Percentiles rank a stretch among this genome's conserved stretches.
These are phyloP conservation scores for Ochropleura leucogaster DNA, from an alignment of 2,888 invertebrate species.

Conservation along the genomic window DNA sequence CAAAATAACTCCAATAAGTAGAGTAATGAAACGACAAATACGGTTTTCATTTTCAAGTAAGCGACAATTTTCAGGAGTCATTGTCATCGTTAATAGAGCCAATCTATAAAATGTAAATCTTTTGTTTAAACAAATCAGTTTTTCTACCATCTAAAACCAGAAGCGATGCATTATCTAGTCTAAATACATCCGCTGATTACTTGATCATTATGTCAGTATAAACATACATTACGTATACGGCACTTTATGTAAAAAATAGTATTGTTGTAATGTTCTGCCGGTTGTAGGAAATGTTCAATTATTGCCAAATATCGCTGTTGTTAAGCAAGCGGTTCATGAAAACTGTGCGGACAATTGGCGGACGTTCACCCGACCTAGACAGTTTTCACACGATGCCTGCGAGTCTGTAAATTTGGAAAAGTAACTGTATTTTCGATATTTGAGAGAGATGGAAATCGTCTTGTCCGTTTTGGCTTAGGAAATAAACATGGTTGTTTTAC, in stretches of 20 bases:
- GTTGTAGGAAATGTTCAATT: conserved; percentile 74
- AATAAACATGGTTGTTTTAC: not conserved
- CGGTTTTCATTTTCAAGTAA: not conserved
- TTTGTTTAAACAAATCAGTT: conserved; percentile 3
- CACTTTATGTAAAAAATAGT: conserved; percentile 50
- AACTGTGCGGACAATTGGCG: conserved; percentile 62
- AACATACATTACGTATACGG: conserved; percentile 43
- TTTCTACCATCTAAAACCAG: conserved; percentile 12
- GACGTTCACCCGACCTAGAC: conserved; percentile 67
- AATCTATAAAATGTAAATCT: not conserved
- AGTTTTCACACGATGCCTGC: conserved; percentile 69
- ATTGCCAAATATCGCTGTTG: conserved; percentile 73
- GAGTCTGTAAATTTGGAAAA: conserved; percentile 14
- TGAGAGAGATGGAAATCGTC: not conserved
- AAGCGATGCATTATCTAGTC: conserved; percentile 22
- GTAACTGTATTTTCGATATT: conserved; percentile 24
- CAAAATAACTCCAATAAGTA: too few species aligned
- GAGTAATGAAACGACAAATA: not conserved
- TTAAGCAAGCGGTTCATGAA: conserved; percentile 71
- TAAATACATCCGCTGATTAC: conserved; percentile 51
- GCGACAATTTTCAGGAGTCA: not conserved
- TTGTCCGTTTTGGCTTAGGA: too few species aligned
- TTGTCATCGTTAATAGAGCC: too few species aligned
- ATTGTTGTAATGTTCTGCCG: conserved; percentile 54
- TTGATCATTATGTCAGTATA: conserved; percentile 56